phyloP scores from a whole-genome alignment of 2,888 invertebrate genomes.

The Drosophila nr. perissopoda region DNA sequence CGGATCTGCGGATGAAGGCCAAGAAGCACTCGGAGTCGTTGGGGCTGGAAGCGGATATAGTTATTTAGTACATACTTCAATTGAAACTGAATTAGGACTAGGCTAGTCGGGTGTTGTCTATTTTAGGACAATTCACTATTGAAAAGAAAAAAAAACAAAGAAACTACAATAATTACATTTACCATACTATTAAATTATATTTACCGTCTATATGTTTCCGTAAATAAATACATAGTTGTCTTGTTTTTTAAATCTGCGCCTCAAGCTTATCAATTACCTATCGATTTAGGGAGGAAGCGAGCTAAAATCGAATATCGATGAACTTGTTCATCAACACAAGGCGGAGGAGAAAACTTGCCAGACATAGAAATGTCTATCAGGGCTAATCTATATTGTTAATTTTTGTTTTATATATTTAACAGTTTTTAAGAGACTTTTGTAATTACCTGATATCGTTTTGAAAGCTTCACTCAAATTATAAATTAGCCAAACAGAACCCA shows the following conservation, averaged over 20 bases:
- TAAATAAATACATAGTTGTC: constrained; percentile 59
- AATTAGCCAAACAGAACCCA: background rate
- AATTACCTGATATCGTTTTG: background rate
- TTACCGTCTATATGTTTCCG: constrained; percentile 40
- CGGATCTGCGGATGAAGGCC: constrained; percentile 96
- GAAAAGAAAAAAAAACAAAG: constrained; percentile 17
- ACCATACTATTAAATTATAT: constrained; percentile 42
- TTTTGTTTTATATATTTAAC: background rate
- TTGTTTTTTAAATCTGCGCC: constrained; percentile 42
- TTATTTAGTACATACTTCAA: constrained; percentile 60
- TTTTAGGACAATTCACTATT: constrained; percentile 54
- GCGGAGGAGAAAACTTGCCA: background rate
- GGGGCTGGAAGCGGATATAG: constrained; percentile 84
- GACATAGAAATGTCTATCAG: background rate
- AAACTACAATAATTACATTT: constrained; percentile 55
- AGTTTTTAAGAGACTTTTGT: background rate
- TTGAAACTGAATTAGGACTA: constrained; percentile 26
- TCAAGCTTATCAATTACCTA: background rate
- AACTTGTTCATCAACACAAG: background rate
- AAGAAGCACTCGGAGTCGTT: constrained; percentile 96
- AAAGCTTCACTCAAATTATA: background rate
- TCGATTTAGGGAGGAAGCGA: background rate
- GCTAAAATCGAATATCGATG: background rate
- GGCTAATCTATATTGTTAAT: background rate
- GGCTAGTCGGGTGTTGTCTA: constrained; percentile 47